Conservation (phyloP, 2,113 vertebrate species). For the Ursus arctos region DNA sequence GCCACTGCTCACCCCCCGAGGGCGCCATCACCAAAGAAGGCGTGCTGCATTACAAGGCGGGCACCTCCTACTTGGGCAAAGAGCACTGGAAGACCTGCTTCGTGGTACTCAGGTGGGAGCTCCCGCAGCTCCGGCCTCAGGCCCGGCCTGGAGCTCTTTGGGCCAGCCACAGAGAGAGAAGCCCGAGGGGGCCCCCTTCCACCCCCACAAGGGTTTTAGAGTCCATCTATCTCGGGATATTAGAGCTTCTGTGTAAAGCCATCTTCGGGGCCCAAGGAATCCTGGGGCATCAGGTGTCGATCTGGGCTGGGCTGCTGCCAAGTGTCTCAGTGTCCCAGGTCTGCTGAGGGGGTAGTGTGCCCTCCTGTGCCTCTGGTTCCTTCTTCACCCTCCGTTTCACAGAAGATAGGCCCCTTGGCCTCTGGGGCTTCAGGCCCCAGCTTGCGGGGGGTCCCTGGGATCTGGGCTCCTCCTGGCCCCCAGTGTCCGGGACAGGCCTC, state of each 20-base stretch:
- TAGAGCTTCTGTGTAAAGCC: neutral
- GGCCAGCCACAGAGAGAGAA: neutral
- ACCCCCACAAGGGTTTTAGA: neutral
- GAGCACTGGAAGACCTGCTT: slow-evolving; percentile 98
- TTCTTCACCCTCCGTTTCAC: neutral
- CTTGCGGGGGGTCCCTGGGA: neutral
- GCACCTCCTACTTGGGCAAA: slow-evolving; percentile 96
- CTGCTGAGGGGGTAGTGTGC: rapidly evolving
- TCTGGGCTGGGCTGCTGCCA: neutral
- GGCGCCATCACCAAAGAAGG: slow-evolving; percentile 92
- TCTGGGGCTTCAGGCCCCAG: neutral
- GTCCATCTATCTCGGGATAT: rapidly evolving
- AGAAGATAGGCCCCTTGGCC: neutral
- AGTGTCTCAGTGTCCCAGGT: neutral
- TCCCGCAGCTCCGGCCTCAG: rapidly evolving
- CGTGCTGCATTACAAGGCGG: slow-evolving; percentile 92
- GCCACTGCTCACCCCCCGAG: slow-evolving; percentile 70
- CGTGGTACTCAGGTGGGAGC: slow-evolving; percentile 94
- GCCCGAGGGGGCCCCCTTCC: neutral
- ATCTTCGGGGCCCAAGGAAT: neutral
- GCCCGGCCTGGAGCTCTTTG: rapidly evolving
- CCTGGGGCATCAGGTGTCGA: neutral
- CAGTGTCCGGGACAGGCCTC: neutral
- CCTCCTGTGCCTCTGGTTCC: neutral
- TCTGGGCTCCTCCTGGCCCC: neutral